A percentile compares a stretch with the other conserved stretches of the same genome.
phyloP scores from a whole-genome alignment of 2,888 invertebrate genomes.

The Parelbella ahira region DNA sequence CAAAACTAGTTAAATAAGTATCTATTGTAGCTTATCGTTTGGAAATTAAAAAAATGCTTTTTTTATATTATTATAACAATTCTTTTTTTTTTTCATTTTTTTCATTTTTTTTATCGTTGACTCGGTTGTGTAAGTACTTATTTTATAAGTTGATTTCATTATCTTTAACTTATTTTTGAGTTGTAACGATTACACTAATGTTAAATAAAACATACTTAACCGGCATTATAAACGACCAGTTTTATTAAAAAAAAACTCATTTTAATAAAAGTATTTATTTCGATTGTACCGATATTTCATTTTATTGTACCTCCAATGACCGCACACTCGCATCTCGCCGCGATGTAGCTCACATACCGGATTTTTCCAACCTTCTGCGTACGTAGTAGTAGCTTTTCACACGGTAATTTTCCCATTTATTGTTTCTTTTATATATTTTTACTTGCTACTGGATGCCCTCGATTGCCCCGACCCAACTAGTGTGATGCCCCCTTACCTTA shows the following conservation, averaged over 20 bases:
- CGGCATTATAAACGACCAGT: slow-evolving; percentile 66
- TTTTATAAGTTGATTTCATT: slow-evolving; percentile 68
- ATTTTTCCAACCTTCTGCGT: slow-evolving; percentile 46
- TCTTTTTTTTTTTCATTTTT: slow-evolving; percentile 50
- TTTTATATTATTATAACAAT: slow-evolving; percentile 36
- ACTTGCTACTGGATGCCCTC: slow-evolving; percentile 76
- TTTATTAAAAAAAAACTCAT: slow-evolving; percentile 61
- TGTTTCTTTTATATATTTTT: slow-evolving; percentile 57
- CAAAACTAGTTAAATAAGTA: slow-evolving; percentile 57
- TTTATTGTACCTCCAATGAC: slow-evolving; percentile 46
- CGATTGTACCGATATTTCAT: slow-evolving; percentile 66
- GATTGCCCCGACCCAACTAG: slow-evolving; percentile 67
- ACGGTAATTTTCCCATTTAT: slow-evolving; percentile 54
- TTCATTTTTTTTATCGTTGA: slow-evolving; percentile 62
- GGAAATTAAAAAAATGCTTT: slow-evolving; percentile 43
- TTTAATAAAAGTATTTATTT: slow-evolving; percentile 76
- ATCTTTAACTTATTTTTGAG: slow-evolving; percentile 47
- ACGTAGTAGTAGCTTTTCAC: slow-evolving; percentile 67
- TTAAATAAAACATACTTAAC: slow-evolving; percentile 76
- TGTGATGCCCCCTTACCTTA: slow-evolving; percentile 69
- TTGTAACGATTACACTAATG: slow-evolving; percentile 73
- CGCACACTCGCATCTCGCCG: slow-evolving; percentile 37
- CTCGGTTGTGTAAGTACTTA: slow-evolving; percentile 82
- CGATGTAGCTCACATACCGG: slow-evolving; percentile 77
- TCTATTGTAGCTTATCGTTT: slow-evolving; percentile 36